A percentile compares a stretch with the other conserved stretches of the same genome.
These are phyloP conservation scores for Ochlodes sylvanus DNA, from an alignment of 2,888 invertebrate species.

Conservation along the genomic window DNA sequence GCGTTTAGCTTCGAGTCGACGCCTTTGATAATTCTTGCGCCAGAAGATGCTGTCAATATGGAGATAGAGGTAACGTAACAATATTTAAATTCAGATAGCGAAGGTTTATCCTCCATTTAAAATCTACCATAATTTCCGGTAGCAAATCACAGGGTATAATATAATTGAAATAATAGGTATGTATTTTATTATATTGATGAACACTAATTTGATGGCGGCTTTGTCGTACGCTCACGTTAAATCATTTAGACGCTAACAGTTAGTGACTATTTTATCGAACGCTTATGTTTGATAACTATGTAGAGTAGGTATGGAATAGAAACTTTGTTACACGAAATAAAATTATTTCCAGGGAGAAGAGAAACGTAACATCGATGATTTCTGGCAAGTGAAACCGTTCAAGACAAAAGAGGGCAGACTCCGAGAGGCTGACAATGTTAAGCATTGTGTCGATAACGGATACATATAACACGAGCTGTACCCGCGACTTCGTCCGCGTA, in stretches of 20 bases:
- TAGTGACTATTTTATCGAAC: too few species aligned
- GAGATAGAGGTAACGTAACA: constrained; percentile 76
- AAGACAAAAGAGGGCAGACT: constrained; percentile 84
- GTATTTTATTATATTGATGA: too few species aligned
- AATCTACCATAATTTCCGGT: too few species aligned
- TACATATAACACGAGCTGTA: constrained; percentile 84
- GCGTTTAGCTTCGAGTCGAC: constrained; percentile 86
- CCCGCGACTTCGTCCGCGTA: too few species aligned
- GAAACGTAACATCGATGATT: constrained; percentile 84
- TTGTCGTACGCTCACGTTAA: too few species aligned
- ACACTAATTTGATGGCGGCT: too few species aligned
- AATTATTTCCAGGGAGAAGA: constrained; percentile 75
- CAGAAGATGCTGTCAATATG: constrained; percentile 84
- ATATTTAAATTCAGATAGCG: background rate
- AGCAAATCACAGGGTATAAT: too few species aligned
- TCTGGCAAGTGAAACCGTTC: constrained; percentile 87
- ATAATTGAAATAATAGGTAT: too few species aligned
- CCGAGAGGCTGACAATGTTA: constrained; percentile 87
- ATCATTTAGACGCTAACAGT: too few species aligned
- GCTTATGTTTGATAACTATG: too few species aligned
- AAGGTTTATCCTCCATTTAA: background rate
- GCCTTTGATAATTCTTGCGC: constrained; percentile 82
- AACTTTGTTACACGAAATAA: background rate
- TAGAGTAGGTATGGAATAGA: too few species aligned
- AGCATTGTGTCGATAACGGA: constrained; percentile 87